A percentile compares a stretch with the other conserved stretches of the same genome.
Evolutionary conservation across 2,797 vertebrate species (phyloP).

Genomic region (Gallinago nigripennis): DNA sequence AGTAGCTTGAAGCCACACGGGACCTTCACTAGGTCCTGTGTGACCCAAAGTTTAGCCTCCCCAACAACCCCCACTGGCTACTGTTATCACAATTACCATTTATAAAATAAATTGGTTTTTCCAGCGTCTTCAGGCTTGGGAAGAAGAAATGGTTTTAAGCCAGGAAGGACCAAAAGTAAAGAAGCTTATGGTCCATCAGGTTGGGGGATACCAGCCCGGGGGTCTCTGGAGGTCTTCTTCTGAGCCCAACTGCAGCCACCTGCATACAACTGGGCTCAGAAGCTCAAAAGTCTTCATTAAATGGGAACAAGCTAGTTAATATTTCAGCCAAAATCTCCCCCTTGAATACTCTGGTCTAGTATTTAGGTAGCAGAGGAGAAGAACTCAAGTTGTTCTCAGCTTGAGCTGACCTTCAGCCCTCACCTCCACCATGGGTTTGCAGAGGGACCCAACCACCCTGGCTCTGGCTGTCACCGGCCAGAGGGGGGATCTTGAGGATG

Average conservation of each 20-base stretch:
- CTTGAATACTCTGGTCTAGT: background rate
- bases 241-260: background rate
- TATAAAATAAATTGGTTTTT: background rate
- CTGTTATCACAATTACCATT: rapidly evolving
- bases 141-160: background rate
- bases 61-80: rapidly evolving
- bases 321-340: background rate
- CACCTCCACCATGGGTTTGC: rapidly evolving
- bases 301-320: background rate
- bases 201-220: rapidly evolving
- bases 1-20: background rate
- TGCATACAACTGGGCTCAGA: rapidly evolving
- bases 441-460: rapidly evolving
- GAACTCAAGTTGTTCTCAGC: background rate
- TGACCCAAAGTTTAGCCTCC: background rate
- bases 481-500: rapidly evolving
- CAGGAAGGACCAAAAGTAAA: background rate
- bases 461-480: rapidly evolving
- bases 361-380: background rate
- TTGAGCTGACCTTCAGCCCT: rapidly evolving
- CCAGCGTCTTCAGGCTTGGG: background rate
- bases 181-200: rapidly evolving
- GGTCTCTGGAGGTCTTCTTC: background rate
- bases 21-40: background rate
- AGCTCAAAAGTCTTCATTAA: background rate